Percentiles rank a stretch among this genome's conserved stretches.
These are phyloP conservation scores for Caenorhabditis latens DNA, from an alignment of 1,140 invertebrate genomes.

Conservation along the genomic window DNA sequence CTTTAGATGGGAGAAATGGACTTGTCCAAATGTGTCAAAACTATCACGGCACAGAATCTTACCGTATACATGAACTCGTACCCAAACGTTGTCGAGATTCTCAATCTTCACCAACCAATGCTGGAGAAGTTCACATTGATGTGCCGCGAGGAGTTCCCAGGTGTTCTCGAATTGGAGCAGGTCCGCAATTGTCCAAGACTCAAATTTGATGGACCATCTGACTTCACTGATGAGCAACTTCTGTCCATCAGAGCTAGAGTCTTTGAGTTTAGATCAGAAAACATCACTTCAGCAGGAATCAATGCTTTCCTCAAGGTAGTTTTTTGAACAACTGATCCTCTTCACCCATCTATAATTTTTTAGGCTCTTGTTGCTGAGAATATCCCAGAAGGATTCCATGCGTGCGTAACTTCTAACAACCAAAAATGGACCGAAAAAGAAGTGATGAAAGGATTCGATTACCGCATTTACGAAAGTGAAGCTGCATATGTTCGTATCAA, in stretches of 20 bases:
- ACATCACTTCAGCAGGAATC: not conserved
- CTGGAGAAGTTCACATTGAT: not conserved
- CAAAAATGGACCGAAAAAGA: not conserved
- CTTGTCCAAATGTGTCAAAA: not conserved
- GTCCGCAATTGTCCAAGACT: not conserved
- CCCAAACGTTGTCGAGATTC: not conserved
- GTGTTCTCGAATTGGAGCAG: conserved; percentile 3
- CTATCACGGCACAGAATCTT: conserved; percentile 1
- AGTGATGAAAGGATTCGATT: not conserved
- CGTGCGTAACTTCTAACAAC: not conserved
- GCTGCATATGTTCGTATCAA: not conserved
- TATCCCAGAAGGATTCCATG: not conserved
- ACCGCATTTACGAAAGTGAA: not conserved
- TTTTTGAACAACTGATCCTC: not conserved
- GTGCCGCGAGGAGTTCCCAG: not conserved
- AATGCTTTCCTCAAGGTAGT: conserved; percentile 8
- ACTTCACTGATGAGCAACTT: not conserved
- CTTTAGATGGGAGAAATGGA: conserved; percentile 37
- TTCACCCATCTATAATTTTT: not conserved
- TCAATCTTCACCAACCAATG: not conserved
- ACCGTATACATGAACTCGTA: not conserved
- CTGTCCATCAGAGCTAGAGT: not conserved
- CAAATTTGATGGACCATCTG: not conserved
- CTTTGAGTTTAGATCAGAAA: not conserved
- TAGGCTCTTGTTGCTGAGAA: not conserved